Evolutionary conservation across 2,888 invertebrate genomes (phyloP), one percentile per base, ranked within the genome.

Genomic region (Aleiodes alternator): DNA sequence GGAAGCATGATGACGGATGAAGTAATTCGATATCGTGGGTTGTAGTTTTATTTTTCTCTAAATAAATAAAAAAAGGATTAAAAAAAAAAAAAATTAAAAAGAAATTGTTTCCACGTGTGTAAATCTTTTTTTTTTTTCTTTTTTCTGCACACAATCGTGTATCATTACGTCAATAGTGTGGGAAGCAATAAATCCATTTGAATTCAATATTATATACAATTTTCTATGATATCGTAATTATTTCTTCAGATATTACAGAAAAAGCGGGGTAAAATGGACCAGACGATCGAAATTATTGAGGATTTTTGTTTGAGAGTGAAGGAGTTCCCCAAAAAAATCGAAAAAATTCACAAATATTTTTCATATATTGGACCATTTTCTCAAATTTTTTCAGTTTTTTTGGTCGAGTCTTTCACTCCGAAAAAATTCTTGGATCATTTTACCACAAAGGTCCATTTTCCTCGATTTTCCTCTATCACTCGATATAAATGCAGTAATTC

Each of bases 21-120:
- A 64, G 76, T 76, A 80, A 80, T 73, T 75, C 69, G 79, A 80
- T 79, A 80, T 80, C 79, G 80, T 75, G 80, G 79, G 43, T 64
- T 64, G 64, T 43, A 61, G 61, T 61, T 72, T 72, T 53, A 48
- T 59, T 71, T 56, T 43, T 43, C 9, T 57, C 34, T 23, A 73
- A 56, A 64, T 9, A 56, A 56, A 23, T 23, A 23, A 68, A 53
- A 68, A 68, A 48, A 38, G 53, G 43, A 72, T n/a, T n/a, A n/a
- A 12, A 59, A 57, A 59, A 57, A 59, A 57, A 71, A 50, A 14
- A 48, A 57, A 59, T 56, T 56, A 59, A 57, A 50, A 38, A 72
- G 71, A 50, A 38, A 72, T 56, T 50, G 53, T 68, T 56, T 64
- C 16, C 29, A 73, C 68, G 66, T 68, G 66, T 68, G n/a, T 73